Conservation (phyloP, 2,797 vertebrate genomes). For the Thunnus albacares region DNA sequence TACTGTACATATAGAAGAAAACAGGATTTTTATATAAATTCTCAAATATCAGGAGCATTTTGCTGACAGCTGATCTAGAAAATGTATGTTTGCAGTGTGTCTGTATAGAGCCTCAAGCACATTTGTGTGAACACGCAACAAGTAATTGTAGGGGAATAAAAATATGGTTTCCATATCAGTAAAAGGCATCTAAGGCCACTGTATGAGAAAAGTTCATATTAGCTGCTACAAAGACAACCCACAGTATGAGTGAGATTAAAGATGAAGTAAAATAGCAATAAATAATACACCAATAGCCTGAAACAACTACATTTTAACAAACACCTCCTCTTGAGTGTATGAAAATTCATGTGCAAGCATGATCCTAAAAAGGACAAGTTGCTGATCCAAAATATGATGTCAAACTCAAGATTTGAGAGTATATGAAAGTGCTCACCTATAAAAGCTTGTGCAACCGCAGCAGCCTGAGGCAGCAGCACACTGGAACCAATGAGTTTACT, state of each 20-base stretch:
- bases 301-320: background rate
- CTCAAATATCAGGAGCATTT: background rate
- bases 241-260: background rate
- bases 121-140: constrained; percentile 1
- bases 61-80: background rate
- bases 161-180: background rate
- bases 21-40: background rate
- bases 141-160: constrained; percentile 9
- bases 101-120: background rate
- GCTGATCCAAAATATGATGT: background rate
- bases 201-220: background rate
- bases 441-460: background rate
- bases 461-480: background rate
- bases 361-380: background rate
- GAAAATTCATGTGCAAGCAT: background rate
- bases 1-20: background rate
- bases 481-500: background rate
- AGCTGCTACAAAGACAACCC: background rate
- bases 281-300: too few species aligned
- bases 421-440: background rate
- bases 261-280: background rate
- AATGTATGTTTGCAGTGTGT: background rate
- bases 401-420: background rate
- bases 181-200: background rate
- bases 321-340: background rate